Evolutionary conservation across 2,797 vertebrate genomes (phyloP), one percentile per base, ranked within the genome.

Genomic region (Sylvia borin): DNA sequence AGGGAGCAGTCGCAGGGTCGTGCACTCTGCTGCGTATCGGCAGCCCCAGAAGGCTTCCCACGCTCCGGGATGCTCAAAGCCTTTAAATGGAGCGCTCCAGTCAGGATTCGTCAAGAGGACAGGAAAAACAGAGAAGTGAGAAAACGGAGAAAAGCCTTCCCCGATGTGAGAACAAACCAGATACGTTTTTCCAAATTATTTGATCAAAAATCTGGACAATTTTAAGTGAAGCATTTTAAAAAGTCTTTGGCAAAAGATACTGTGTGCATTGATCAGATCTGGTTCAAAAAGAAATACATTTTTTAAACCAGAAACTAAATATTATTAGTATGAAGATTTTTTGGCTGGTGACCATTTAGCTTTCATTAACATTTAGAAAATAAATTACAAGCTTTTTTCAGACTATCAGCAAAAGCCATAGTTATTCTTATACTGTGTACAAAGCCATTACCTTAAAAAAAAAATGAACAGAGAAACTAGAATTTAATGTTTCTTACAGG

Each of bases 121-220:
- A 67, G 81, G 75, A 82, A 92, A 93, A 92, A 80, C 43, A 91
- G 76, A 81, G 72, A 95, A 85, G 85, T 90, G 95, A 93, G 95
- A 95, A 92, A 95, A 88, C 1, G 1, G 79, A 85, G 70, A 92
- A 93, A 90, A 93, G 51, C 55, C 22, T 92, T 85, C 26, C 73
- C 25, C 11, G 0, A 92, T 25, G 83, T 94, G 93, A 97, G 74
- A 93, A 96, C 83, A 79, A 93, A 91, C 55, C 34, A 79, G 90
- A 92, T 75, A 85, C 0, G 2, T 73, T 92, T 93, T 86, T 90
- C 80, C 91, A 95, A 95, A 90, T 67, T 78, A 88, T 90, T 92
- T 58, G 45, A 83, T 90, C 5, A 90, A 88, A 95, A 95, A 81
- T 81, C 92, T 93, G 94, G 87, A 75, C 66, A 88, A 92, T 61